phyloP scores from a whole-genome alignment of 2,113 vertebrate species.

The Sardina pilchardus region DNA sequence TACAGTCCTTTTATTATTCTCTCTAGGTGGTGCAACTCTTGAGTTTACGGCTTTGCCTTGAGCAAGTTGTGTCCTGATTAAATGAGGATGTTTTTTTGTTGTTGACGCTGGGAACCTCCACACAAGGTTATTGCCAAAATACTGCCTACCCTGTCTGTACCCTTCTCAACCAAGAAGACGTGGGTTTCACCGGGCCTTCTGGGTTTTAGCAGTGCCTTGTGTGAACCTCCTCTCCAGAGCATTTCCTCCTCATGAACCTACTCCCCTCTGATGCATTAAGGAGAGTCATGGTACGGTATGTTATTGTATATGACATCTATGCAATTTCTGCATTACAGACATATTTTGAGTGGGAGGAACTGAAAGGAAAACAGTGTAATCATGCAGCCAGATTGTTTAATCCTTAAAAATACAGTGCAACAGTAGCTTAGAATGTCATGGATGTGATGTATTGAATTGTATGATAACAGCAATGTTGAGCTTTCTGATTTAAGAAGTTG shows the following conservation, averaged over 20 bases:
- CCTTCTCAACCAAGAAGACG: neutral
- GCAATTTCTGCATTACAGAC: neutral
- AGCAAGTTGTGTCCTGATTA: slow-evolving; percentile 31
- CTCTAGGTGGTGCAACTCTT: neutral
- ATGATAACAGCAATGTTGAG: neutral
- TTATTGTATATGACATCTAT: neutral
- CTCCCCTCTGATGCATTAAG: neutral
- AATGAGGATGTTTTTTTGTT: slow-evolving; percentile 8
- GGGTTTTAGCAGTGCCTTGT: neutral
- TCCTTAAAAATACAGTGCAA: neutral
- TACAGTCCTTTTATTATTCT: slow-evolving; percentile 35
- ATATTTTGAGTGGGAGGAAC: neutral
- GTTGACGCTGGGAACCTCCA: neutral
- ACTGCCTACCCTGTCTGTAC: neutral
- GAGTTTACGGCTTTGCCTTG: slow-evolving; percentile 26
- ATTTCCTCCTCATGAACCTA: neutral
- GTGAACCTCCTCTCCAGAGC: neutral
- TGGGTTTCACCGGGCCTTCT: neutral
- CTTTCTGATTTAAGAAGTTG: neutral
- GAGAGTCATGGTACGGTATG: neutral
- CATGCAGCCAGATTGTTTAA: neutral
- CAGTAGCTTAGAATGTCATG: neutral
- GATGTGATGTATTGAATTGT: neutral
- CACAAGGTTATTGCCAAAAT: neutral
- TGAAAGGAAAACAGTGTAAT: neutral